These are phyloP conservation scores for Torymus tubicola DNA, from an alignment of 2,888 invertebrate genomes.

Conservation along the genomic window DNA sequence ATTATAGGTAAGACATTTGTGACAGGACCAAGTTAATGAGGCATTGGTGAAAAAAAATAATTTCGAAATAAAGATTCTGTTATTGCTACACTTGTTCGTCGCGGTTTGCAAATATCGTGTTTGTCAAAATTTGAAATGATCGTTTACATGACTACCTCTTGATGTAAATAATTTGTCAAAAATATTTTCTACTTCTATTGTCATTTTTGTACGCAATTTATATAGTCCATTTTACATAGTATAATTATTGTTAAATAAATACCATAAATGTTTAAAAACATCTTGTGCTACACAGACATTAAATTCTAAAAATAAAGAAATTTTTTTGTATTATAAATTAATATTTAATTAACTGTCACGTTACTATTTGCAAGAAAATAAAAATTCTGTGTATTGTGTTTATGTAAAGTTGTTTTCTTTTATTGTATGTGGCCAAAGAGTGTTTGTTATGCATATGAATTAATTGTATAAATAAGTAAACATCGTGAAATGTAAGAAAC, in stretches of 20 bases:
- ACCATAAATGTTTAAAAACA: slow-evolving; percentile 8
- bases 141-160: slow-evolving; percentile 20
- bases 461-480: slow-evolving; percentile 29
- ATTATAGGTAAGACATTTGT: slow-evolving; percentile 53
- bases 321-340: not conserved
- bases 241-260: not conserved
- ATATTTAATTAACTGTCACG: too few species aligned
- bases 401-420: slow-evolving; percentile 18
- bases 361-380: not conserved
- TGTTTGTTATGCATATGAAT: slow-evolving; percentile 21
- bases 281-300: slow-evolving; percentile 6
- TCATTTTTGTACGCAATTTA: slow-evolving; percentile 46
- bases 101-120: not conserved
- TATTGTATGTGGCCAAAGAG: slow-evolving; percentile 31
- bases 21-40: slow-evolving; percentile 29
- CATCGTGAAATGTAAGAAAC: slow-evolving; percentile 8
- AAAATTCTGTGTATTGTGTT: not conserved
- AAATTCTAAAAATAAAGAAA: not conserved
- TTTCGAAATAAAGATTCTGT: slow-evolving; percentile 1
- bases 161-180: slow-evolving; percentile 45
- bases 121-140: slow-evolving; percentile 29
- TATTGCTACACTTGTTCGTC: slow-evolving; percentile 40
- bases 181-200: slow-evolving; percentile 44
- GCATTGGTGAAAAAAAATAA: slow-evolving; percentile 12
- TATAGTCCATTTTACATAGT: slow-evolving; percentile 29